Evolutionary conservation across 2,113 vertebrate genomes (phyloP).

Genomic region (Laticauda colubrina): DNA sequence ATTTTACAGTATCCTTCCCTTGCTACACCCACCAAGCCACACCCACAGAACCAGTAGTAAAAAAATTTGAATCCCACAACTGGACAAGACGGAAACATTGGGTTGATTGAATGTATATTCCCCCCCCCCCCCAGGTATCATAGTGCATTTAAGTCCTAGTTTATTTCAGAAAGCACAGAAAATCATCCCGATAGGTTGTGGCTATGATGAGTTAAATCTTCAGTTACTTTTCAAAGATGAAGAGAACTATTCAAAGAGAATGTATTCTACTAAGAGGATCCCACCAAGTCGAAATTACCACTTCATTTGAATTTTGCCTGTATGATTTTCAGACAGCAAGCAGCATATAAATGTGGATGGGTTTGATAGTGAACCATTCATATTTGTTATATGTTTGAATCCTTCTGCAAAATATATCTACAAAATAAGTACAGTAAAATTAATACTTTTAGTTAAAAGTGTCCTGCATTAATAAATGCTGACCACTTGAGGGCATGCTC

Average conservation of each 20-base stretch:
- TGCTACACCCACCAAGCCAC: too few relatives aligned
- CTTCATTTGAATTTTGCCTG: background rate
- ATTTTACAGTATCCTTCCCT: too few relatives aligned
- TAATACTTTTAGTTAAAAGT: background rate
- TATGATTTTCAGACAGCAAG: background rate
- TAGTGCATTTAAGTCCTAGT: background rate
- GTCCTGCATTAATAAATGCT: background rate
- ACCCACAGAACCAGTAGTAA: too few relatives aligned
- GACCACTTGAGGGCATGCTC: conserved; percentile 48
- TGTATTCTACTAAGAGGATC: background rate
- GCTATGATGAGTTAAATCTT: background rate
- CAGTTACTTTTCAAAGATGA: background rate
- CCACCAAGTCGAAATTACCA: background rate
- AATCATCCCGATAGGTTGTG: background rate
- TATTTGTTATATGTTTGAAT: background rate
- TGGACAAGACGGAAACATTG: background rate
- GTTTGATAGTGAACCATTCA: too few relatives aligned
- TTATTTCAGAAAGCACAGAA: background rate
- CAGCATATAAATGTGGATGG: background rate
- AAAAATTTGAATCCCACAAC: too few relatives aligned
- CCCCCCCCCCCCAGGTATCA: too few relatives aligned
- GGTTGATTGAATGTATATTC: background rate
- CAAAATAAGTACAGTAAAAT: background rate
- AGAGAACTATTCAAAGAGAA: background rate
- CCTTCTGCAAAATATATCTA: background rate